Conservation (phyloP, 1,140 invertebrate species). For the Heliconius melpomene region DNA sequence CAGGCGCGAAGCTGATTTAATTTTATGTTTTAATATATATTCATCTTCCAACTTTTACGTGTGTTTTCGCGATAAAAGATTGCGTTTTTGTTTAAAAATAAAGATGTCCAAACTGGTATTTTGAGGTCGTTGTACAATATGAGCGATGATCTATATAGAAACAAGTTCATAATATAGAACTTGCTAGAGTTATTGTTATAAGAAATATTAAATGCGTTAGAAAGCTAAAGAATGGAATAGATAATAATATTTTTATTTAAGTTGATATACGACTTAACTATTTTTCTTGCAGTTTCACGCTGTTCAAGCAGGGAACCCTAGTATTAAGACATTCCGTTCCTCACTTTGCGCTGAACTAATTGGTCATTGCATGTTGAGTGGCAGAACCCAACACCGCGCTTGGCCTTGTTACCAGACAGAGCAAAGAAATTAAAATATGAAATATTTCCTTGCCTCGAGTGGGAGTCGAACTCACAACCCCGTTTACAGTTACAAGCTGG, state of each 20-base stretch:
- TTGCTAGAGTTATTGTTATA: background rate
- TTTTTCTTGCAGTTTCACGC: no score
- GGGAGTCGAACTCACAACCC: no score
- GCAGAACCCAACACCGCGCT: no score
- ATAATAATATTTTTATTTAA: background rate
- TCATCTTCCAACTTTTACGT: background rate
- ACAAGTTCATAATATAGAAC: constrained; percentile 20
- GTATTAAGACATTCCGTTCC: no score
- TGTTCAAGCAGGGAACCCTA: no score
- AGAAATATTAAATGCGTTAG: constrained; percentile 2
- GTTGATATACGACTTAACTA: background rate
- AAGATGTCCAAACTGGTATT: constrained; percentile 31
- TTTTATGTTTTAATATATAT: background rate
- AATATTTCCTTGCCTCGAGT: no score
- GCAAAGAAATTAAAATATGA: no score
- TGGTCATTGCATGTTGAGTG: no score
- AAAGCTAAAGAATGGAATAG: background rate
- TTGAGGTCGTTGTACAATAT: constrained; percentile 35
- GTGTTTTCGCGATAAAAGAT: constrained; percentile 23
- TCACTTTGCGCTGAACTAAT: no score
- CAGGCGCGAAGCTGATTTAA: no score
- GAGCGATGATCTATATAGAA: constrained; percentile 29
- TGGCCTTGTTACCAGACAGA: no score
- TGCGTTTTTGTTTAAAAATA: constrained; percentile 23
- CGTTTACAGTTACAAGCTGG: no score